Percentiles rank a stretch among this genome's conserved stretches.
Conservation (phyloP, 2,888 invertebrate species). For the Parascotia fuliginaria region DNA sequence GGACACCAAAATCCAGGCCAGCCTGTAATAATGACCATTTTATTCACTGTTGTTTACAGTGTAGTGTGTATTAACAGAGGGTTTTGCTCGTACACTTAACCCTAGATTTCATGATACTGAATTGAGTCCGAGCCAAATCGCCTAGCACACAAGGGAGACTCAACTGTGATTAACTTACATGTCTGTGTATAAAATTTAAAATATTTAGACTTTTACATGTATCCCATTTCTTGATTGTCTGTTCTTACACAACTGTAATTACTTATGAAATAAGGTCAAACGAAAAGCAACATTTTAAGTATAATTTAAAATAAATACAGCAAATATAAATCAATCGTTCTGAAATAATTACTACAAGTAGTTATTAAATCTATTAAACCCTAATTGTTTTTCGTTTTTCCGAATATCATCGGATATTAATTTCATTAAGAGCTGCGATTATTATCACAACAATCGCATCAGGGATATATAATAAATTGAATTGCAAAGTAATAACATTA, state of each 20-base stretch:
- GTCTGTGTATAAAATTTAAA: too few species aligned
- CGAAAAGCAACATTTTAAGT: too few species aligned
- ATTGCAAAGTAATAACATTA: slow-evolving; percentile 79
- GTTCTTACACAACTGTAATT: too few species aligned
- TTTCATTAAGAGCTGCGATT: slow-evolving; percentile 77
- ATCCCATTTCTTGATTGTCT: too few species aligned
- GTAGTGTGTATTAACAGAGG: not conserved
- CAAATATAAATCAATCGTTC: not conserved
- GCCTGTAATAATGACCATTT: not conserved
- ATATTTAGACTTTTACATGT: too few species aligned
- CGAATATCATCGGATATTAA: slow-evolving; percentile 68
- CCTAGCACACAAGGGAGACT: slow-evolving; percentile 14
- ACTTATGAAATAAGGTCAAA: too few species aligned
- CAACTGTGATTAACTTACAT: not conserved
- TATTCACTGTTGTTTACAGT: not conserved
- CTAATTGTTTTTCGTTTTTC: slow-evolving; percentile 53
- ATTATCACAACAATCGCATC: slow-evolving; percentile 76
- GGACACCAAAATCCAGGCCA: not conserved
- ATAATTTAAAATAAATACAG: too few species aligned
- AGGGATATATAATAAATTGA: slow-evolving; percentile 79
- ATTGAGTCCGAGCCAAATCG: slow-evolving; percentile 58
- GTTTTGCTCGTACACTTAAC: slow-evolving; percentile 8
- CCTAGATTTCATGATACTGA: slow-evolving; percentile 41
- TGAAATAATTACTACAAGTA: slow-evolving; percentile 41
- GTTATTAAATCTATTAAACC: slow-evolving; percentile 45